Evolutionary conservation across 2,113 vertebrate genomes (phyloP).

Genomic region (Pelecanus crispus): DNA sequence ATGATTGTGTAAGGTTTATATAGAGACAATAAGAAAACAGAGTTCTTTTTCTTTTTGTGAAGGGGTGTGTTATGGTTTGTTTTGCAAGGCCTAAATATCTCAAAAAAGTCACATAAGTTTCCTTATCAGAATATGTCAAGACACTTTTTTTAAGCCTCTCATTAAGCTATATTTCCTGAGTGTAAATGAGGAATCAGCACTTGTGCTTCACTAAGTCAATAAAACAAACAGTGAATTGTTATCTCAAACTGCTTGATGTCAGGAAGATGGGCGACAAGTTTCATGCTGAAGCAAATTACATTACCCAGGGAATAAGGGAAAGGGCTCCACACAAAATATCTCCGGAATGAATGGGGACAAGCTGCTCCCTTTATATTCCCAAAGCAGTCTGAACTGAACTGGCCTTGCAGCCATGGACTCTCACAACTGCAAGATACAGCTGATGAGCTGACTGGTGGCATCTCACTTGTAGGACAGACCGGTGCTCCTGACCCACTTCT

Average conservation of each 20-base stretch:
- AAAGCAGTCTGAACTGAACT: background rate
- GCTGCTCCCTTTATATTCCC: background rate
- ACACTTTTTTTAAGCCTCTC: background rate
- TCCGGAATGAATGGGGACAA: background rate
- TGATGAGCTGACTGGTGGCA: background rate
- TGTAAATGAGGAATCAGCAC: background rate
- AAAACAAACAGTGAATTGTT: background rate
- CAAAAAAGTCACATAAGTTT: background rate
- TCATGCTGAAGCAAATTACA: background rate
- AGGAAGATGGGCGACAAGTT: background rate
- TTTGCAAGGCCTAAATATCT: background rate
- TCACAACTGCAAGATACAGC: background rate
- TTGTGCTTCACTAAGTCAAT: background rate
- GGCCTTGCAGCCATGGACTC: background rate
- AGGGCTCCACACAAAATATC: background rate
- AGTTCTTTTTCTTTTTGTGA: background rate
- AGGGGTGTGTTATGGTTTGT: background rate
- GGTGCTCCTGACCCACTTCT: accelerated
- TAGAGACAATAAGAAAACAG: background rate
- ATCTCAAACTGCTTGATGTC: background rate
- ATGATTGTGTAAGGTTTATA: background rate
- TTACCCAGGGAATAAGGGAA: background rate
- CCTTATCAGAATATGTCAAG: background rate
- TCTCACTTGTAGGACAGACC: accelerated
- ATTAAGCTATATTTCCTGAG: background rate